These are phyloP conservation scores for Festucalex cinctus DNA, from an alignment of 2,113 vertebrate genomes.

Conservation along the genomic window DNA sequence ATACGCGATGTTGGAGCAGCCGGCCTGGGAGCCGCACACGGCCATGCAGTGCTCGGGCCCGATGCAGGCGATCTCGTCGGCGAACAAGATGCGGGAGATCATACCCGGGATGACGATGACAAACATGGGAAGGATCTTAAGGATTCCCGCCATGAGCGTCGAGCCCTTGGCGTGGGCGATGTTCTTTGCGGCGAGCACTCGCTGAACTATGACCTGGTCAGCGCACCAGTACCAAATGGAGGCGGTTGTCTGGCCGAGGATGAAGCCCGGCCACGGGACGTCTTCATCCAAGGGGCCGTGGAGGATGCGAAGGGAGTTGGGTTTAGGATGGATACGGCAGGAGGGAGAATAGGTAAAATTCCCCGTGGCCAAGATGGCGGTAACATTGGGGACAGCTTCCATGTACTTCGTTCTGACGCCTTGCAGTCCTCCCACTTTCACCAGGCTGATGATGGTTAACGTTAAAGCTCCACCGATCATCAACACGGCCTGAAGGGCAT, in stretches of 20 bases:
- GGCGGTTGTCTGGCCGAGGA: slow-evolving; percentile 94
- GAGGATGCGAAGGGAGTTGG: slow-evolving; percentile 83
- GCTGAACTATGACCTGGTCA: slow-evolving; percentile 97
- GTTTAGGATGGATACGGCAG: slow-evolving; percentile 87
- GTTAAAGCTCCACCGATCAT: slow-evolving; percentile 94
- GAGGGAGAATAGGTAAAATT: slow-evolving; percentile 86
- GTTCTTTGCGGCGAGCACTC: slow-evolving; percentile 94
- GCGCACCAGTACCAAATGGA: slow-evolving; percentile 99
- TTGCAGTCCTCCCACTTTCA: slow-evolving; percentile 88
- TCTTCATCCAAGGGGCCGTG: slow-evolving; percentile 91
- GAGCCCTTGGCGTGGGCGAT: slow-evolving; percentile 91
- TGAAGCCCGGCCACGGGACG: slow-evolving; percentile 94
- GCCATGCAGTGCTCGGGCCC: slow-evolving; percentile 94
- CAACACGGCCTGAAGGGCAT: slow-evolving; percentile 91
- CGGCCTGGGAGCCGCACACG: slow-evolving; percentile 91
- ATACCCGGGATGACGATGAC: slow-evolving; percentile 96
- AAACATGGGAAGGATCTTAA: slow-evolving; percentile 97
- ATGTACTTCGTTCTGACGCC: slow-evolving; percentile 92
- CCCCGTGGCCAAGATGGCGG: slow-evolving; percentile 80
- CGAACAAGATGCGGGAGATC: slow-evolving; percentile 93
- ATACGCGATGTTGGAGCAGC: slow-evolving; percentile 97
- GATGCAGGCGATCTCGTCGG: slow-evolving; percentile 90
- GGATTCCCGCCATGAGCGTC: slow-evolving; percentile 93
- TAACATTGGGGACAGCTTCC: slow-evolving; percentile 86
- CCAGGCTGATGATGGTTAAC: slow-evolving; percentile 86